Conservation (phyloP, 2,113 vertebrate species). For the Ochotona princeps region DNA sequence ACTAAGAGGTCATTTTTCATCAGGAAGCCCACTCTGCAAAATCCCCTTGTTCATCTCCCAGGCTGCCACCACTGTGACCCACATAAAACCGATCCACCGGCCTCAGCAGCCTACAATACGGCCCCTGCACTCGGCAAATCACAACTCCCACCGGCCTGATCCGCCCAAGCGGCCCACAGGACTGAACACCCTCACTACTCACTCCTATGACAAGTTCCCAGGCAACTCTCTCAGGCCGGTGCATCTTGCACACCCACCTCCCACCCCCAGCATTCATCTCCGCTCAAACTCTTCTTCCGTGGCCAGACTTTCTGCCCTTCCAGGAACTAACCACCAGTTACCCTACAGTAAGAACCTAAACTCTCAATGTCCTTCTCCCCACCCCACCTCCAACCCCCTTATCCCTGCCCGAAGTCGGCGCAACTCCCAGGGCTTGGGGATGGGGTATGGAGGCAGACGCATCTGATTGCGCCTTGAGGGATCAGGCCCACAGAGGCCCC, state of each 20-base stretch:
- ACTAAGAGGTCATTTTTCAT: slow-evolving; percentile 65
- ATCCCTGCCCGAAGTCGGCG: not conserved
- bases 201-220: not conserved
- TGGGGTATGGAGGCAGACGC: not conserved
- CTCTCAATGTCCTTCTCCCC: not conserved
- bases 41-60: slow-evolving; percentile 31
- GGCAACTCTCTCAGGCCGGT: not conserved
- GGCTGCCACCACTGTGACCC: slow-evolving; percentile 43
- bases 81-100: slow-evolving; percentile 27
- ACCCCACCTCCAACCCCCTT: not conserved
- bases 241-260: not conserved
- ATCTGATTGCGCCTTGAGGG: not conserved
- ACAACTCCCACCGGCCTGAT: slow-evolving; percentile 28
- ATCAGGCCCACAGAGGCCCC: slow-evolving; percentile 32
- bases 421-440: slow-evolving; percentile 2
- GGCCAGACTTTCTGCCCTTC: slow-evolving; percentile 39
- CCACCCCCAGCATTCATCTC: not conserved
- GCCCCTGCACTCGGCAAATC: not conserved
- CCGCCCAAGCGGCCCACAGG: not conserved
- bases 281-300: slow-evolving; percentile 23
- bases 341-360: not conserved
- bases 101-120: not conserved
- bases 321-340: slow-evolving; percentile 44
- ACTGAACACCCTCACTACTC: not conserved
- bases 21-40: slow-evolving; percentile 52